These are phyloP conservation scores for Nemoura dubitans DNA, from an alignment of 2,888 invertebrate genomes.

Conservation along the genomic window DNA sequence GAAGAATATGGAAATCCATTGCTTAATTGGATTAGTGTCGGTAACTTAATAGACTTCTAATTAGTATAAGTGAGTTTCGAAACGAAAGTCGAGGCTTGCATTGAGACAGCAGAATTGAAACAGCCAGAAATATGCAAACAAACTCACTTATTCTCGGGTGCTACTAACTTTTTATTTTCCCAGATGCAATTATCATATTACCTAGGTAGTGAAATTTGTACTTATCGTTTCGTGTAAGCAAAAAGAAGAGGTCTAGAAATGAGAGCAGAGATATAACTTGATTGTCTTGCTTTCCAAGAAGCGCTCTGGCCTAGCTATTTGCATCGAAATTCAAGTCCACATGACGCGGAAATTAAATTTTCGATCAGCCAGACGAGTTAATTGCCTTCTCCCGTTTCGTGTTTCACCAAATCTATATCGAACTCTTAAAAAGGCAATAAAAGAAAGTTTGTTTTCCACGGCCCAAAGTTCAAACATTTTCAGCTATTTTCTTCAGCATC, in stretches of 20 bases:
- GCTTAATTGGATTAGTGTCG: slow-evolving; percentile 23
- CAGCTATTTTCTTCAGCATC: not conserved
- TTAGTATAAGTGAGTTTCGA: slow-evolving; percentile 13
- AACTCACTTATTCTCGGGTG: slow-evolving; percentile 24
- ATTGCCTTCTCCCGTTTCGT: slow-evolving; percentile 31
- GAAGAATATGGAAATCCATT: slow-evolving; percentile 18
- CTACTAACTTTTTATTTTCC: not conserved
- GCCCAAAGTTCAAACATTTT: not conserved
- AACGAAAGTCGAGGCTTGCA: not conserved
- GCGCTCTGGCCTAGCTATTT: too few relatives aligned
- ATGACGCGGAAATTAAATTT: slow-evolving; percentile 38
- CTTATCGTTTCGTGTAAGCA: not conserved
- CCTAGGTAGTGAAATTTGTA: not conserved
- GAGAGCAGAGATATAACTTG: not conserved
- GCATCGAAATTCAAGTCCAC: slow-evolving; percentile 1
- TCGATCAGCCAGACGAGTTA: slow-evolving; percentile 19
- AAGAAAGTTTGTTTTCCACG: not conserved
- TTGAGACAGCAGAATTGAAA: not conserved
- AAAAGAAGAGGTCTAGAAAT: slow-evolving; percentile 14
- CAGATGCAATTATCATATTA: slow-evolving; percentile 14
- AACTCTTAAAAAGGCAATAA: not conserved
- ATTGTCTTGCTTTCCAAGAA: not conserved
- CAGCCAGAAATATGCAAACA: slow-evolving; percentile 25
- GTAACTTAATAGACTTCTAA: slow-evolving; percentile 14
- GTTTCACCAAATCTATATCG: not conserved